Conservation (phyloP, 1,140 invertebrate genomes). For the Brachionus rubens region DNA sequence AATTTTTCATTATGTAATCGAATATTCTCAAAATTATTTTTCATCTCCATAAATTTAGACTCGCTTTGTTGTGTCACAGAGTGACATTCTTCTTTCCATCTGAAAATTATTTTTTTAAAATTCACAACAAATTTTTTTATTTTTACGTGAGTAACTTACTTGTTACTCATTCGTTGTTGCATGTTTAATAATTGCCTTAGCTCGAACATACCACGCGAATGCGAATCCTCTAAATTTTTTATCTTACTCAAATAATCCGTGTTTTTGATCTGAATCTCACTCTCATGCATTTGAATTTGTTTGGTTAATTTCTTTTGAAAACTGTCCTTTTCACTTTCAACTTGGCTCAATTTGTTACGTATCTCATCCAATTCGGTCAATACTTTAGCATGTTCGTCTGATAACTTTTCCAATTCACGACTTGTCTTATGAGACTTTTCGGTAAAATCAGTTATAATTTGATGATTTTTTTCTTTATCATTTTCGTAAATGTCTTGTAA, state of each 20-base stretch:
- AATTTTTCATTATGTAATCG: constrained; percentile 14
- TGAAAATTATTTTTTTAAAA: background rate
- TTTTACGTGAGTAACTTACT: background rate
- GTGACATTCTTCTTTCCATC: constrained; percentile 47
- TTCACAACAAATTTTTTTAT: background rate
- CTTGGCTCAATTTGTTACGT: background rate
- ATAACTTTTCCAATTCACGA: constrained; percentile 20
- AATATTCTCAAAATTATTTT: constrained; percentile 43
- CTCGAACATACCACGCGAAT: background rate
- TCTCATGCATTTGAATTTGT: constrained; percentile 42
- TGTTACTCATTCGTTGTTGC: constrained; percentile 45
- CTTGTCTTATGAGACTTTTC: constrained; percentile 15
- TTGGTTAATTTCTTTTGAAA: constrained; percentile 40
- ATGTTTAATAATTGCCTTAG: constrained; percentile 33
- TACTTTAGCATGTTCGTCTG: constrained; percentile 5
- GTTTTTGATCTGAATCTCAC: background rate
- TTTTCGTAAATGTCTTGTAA: constrained; percentile 16
- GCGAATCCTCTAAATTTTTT: constrained; percentile 7
- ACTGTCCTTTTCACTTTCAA: background rate
- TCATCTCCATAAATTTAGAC: constrained; percentile 39
- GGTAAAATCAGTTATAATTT: constrained; percentile 23
- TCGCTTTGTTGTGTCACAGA: constrained; percentile 36
- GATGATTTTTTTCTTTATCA: constrained; percentile 31
- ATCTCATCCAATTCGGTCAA: constrained; percentile 33
- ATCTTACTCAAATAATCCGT: constrained; percentile 5